Base-by-base conservation (phyloP, 1,140 invertebrate species). In the Hirudo medicinalis region DNA sequence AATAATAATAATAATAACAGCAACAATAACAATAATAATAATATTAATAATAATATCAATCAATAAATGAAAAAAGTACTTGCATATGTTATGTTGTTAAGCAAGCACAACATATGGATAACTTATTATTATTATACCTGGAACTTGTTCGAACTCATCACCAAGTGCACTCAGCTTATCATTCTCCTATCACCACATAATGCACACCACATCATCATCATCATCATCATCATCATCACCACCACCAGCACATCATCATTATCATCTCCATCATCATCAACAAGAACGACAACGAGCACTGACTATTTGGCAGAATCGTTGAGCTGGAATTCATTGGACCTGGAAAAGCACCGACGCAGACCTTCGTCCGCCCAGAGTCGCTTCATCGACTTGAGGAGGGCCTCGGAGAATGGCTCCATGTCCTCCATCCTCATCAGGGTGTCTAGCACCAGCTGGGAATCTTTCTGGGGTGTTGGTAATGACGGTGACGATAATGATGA, bases 241-340 rank as follows among this genome's bases (percentile, higher is more conserved):
- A 63, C 9, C 32, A 27, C 1, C 32, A 32, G 9, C 4, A 6
- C 1, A 49, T 36, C 32, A 49, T 49, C 43, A 49, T 49, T 13
- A 49, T 9, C 43, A 49, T 49, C 43, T 0, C 13, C 43, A 49
- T 2, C 5, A 27, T 15, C 25, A 0, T 36, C 17, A 25, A 55
- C 43, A 5, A 49, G 3, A 49, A 15, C 11, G 43, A 49, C 43
- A 49, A 36, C 3, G 1, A 60, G 36, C 71, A 88, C 91, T 91
- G 86, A 98, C 94, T 99, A 99, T 95, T 99, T 98, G 79, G 97
- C 97, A 76, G 95, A 99, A 85, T 99, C 96, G 84, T 99, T 99
- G 79, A 99, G 89, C 86, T 99, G 97, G 85, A 99, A 99, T 87
- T 99, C 97, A 85, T 99, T 99, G 82, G 94, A 97, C 83, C 97